phyloP scores from a whole-genome alignment of 2,113 vertebrate genomes.

The Leiothrix lutea region DNA sequence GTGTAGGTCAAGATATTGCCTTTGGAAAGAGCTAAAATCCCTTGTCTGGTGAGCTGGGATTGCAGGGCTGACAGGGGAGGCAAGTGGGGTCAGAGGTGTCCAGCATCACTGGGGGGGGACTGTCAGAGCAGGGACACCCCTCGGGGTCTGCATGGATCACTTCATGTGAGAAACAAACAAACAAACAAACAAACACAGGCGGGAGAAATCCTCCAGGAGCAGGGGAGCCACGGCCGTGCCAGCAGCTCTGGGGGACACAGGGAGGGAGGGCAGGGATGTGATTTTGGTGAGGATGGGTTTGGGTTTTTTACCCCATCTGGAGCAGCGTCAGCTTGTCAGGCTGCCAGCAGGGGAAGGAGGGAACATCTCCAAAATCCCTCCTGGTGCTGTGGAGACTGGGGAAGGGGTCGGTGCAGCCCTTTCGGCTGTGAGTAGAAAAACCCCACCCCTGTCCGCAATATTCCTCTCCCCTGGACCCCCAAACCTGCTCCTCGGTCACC shows the following conservation, averaged over 20 bases:
- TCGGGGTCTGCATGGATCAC: background rate
- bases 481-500: background rate
- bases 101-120: background rate
- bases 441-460: background rate
- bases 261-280: fast-evolving
- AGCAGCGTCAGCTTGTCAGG: background rate
- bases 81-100: background rate
- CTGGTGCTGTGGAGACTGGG: background rate
- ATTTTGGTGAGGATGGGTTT: background rate
- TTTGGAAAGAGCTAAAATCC: slow-evolving; percentile 6
- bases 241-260: fast-evolving
- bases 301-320: background rate
- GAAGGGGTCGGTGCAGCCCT: fast-evolving
- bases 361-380: background rate
- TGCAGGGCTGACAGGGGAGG: background rate
- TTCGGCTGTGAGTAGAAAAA: fast-evolving
- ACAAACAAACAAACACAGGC: background rate
- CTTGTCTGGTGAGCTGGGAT: background rate
- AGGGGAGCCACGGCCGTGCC: background rate
- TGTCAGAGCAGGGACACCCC: background rate
- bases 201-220: background rate
- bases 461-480: background rate
- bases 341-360: background rate
- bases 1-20: background rate
- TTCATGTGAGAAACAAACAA: background rate